phyloP scores from a whole-genome alignment of 1,140 invertebrate genomes.

The Cheumatopsyche charites region DNA sequence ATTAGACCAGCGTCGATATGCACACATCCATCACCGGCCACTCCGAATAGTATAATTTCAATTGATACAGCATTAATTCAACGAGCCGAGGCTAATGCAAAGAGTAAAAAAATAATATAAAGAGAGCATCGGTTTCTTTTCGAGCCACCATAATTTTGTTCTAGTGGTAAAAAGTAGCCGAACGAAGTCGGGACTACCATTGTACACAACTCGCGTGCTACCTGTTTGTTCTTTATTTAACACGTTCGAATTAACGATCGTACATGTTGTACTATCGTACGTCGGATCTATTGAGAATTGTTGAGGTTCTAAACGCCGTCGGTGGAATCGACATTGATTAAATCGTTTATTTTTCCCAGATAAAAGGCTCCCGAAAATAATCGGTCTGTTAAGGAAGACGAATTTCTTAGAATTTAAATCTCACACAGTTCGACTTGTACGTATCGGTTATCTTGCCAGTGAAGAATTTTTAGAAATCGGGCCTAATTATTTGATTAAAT shows the following conservation, averaged over 20 bases:
- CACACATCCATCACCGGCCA: slow-evolving; percentile 10
- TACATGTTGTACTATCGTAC: background rate
- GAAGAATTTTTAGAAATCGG: no score
- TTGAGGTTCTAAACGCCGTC: slow-evolving; percentile 3
- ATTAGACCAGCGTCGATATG: background rate
- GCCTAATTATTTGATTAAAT: no score
- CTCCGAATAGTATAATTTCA: slow-evolving; percentile 10
- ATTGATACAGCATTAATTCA: background rate
- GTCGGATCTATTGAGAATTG: background rate
- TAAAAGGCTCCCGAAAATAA: slow-evolving; percentile 15
- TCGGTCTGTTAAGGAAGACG: background rate
- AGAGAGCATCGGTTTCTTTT: no score
- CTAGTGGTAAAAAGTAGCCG: no score
- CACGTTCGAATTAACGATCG: background rate
- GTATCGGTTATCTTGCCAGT: no score
- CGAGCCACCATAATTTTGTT: no score
- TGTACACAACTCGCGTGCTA: slow-evolving; percentile 7
- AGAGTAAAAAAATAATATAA: no score
- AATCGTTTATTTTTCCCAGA: slow-evolving; percentile 6
- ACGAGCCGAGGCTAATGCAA: no score
- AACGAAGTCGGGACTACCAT: background rate
- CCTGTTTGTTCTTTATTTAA: slow-evolving; percentile 27
- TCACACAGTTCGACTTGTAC: no score
- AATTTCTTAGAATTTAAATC: no score
- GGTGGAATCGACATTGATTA: slow-evolving; percentile 12